Evolutionary conservation across 2,113 vertebrate species (phyloP), one percentile per base, ranked within the genome.

Genomic region (Saimiri boliviensis): DNA sequence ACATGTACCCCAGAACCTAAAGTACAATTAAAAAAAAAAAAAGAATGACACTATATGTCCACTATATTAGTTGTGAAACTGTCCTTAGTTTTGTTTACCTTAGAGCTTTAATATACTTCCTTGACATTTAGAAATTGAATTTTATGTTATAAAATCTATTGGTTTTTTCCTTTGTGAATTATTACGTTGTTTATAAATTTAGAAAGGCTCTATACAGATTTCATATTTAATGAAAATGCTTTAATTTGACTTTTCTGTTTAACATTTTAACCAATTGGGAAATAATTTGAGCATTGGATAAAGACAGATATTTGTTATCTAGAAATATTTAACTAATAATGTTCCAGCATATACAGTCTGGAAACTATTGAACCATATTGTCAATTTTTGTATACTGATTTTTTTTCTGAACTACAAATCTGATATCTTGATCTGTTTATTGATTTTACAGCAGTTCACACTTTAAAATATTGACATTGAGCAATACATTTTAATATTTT

Each of bases 401-500:
- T 86, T 73, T 86, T 74, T 85, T 96, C 32, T 71, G 20, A 91
- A 45, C 32, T 82, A 80, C 35, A 80, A 70, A 90, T 95, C 25
- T 73, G 17, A 73, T 89, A 74, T 63, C 14, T 82, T 94, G 21
- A 96, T 45, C 21, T 95, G 2, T 81, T 87, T 68, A 56, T 73
- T 89, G 20, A 84, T 81, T 77, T 85, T 82, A 40, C 8, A 83
- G 3, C 32, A 74, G 58, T 79, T 0, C 23, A 86, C 13, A 83
- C 5, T 74, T 96, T 66, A 89, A 93, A 56, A 54, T 71, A 79
- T 79, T 91, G 14, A 86, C 47, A n/a, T 47, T 42, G 9, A 95
- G 35, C 13, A 88, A 82, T 79, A 68, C 9, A 80, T 63, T 94
- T 94, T 79, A 89, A 70, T 91, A 58, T 84, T 96, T 96, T 81